These are phyloP conservation scores for Cladorhizidae sp. DNA, from an alignment of 37 sponge, comb jelly and placozoan genomes.

Conservation along the genomic window DNA sequence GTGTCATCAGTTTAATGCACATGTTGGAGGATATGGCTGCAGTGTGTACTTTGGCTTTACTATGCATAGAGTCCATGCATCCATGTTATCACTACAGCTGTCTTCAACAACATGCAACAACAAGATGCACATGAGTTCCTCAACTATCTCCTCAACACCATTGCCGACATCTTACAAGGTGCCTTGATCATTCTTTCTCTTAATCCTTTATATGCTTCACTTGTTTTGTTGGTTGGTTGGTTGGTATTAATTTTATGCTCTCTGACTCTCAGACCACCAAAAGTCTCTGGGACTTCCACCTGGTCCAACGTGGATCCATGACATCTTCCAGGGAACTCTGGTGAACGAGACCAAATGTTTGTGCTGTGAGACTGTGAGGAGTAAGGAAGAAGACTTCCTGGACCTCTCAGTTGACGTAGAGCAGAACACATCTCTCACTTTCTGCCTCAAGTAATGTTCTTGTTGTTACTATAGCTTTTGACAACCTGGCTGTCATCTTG, in stretches of 20 bases:
- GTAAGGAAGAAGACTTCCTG: conserved; percentile 95
- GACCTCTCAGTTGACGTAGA: conserved; percentile 97
- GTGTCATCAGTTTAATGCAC: too few relatives aligned
- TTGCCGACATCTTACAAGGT: conserved; percentile 83
- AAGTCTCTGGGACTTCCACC: conserved; percentile 7
- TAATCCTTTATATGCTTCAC: neutral
- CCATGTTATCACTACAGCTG: too few relatives aligned
- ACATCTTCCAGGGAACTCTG: conserved; percentile 89
- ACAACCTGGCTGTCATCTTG: too few relatives aligned
- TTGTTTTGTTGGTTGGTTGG: neutral
- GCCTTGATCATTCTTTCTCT: neutral
- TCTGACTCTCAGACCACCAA: conserved; percentile 20
- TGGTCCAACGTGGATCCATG: conserved; percentile 82
- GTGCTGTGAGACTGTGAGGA: conserved; percentile 91
- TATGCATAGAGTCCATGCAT: too few relatives aligned
- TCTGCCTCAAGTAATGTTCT: conserved; percentile 83
- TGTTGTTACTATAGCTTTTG: too few relatives aligned
- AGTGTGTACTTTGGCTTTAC: too few relatives aligned
- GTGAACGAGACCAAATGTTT: conserved; percentile 96
- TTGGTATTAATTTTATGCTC: neutral
- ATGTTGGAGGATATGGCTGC: too few relatives aligned
- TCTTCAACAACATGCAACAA: conserved; percentile 93
- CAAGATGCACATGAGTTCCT: conserved; percentile 99
- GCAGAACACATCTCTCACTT: conserved; percentile 93
- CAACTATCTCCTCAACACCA: conserved; percentile 94